Percentiles rank a stretch among this genome's conserved stretches.
Evolutionary conservation across 1,140 invertebrate genomes (phyloP).

Genomic region (Panagrolaimus sp.): DNA sequence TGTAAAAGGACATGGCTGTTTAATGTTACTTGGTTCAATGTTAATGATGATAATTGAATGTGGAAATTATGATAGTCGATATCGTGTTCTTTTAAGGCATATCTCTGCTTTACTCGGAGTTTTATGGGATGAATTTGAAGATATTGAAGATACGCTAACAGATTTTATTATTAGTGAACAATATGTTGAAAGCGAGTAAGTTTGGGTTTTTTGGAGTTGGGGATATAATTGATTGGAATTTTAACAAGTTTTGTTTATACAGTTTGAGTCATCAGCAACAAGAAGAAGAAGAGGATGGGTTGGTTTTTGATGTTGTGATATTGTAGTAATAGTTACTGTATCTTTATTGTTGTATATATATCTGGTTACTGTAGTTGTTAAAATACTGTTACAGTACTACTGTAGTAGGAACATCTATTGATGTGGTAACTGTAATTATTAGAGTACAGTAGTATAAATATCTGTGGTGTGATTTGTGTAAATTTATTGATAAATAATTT

Average conservation of each 20-base stretch:
- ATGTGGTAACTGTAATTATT: no score
- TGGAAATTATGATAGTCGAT: constrained; percentile 61
- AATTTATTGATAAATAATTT: not conserved
- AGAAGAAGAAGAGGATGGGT: constrained; percentile 19
- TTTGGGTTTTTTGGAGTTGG: not conserved
- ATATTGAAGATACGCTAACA: constrained; percentile 54
- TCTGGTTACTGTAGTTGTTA: not conserved
- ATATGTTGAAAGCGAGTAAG: constrained; percentile 56
- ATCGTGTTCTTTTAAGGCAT: constrained; percentile 61
- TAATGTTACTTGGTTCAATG: constrained; percentile 36
- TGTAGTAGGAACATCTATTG: no score
- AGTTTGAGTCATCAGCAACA: constrained; percentile 19
- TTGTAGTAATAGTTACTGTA: not conserved
- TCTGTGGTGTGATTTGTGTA: no score
- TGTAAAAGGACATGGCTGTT: constrained; percentile 29
- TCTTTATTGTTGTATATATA: constrained; percentile 2
- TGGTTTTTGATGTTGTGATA: constrained; percentile 10
- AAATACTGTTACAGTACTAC: no score
- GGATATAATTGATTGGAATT: constrained; percentile 10
- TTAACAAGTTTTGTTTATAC: constrained; percentile 18
- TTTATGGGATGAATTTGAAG: constrained; percentile 60
- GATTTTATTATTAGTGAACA: constrained; percentile 42
- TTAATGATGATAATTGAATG: constrained; percentile 35
- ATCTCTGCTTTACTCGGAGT: constrained; percentile 60
- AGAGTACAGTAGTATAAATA: no score